A percentile compares a stretch with the other conserved stretches of the same genome.
These are phyloP conservation scores for Acropternis orthonyx DNA, from an alignment of 2,797 vertebrate species.

Conservation along the genomic window DNA sequence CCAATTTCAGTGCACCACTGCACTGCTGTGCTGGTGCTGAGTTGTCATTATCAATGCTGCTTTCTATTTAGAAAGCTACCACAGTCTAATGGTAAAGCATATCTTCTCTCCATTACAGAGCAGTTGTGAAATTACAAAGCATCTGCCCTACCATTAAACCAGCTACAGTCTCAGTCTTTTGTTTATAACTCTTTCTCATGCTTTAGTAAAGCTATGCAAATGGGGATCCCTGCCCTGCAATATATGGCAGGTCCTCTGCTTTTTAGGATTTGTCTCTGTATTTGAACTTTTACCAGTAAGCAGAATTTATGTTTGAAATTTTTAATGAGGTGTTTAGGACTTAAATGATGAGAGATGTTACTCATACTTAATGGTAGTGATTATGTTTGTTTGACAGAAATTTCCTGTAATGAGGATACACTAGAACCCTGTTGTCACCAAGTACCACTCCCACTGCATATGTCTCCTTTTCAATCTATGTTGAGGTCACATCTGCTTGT, in stretches of 20 bases:
- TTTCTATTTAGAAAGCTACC: not conserved
- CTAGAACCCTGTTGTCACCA: not conserved
- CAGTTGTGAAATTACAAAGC: not conserved
- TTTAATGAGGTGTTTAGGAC: not conserved
- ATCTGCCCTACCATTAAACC: not conserved
- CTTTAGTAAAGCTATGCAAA: not conserved
- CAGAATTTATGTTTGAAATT: not conserved
- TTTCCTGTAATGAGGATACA: not conserved
- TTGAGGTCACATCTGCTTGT: not conserved
- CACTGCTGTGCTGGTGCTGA: not conserved
- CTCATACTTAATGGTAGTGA: not conserved
- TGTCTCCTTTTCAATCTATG: not conserved
- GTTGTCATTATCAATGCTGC: not conserved
- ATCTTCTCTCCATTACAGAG: not conserved
- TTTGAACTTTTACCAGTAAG: not conserved
- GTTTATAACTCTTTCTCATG: not conserved
- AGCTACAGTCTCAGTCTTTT: not conserved
- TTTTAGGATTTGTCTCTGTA: not conserved
- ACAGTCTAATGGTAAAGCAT: not conserved
- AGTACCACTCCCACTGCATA: not conserved
- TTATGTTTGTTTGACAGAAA: not conserved
- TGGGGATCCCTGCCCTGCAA: not conserved
- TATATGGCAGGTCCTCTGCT: not conserved
- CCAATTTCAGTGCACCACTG: not conserved
- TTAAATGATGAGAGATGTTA: not conserved